These are phyloP conservation scores for Sebastolobus alascanus DNA, from an alignment of 2,797 vertebrate species.

Conservation along the genomic window DNA sequence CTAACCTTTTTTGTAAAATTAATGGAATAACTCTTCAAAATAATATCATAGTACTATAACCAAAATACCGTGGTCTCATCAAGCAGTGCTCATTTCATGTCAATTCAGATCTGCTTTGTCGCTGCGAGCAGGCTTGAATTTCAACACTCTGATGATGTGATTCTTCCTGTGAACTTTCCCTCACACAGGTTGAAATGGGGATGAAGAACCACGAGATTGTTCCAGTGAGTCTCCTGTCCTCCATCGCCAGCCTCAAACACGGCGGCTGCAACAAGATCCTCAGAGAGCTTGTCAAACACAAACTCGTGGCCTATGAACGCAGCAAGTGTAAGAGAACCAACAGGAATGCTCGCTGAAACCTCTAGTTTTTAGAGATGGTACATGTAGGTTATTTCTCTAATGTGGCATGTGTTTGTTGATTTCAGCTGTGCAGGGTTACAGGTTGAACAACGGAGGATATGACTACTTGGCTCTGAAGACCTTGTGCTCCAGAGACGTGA, in stretches of 20 bases:
- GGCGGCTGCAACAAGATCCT: conserved; percentile 97
- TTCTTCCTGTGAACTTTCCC: neutral
- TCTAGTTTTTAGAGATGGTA: neutral
- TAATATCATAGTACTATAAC: neutral
- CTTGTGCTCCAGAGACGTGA: conserved; percentile 90
- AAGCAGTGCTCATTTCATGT: neutral
- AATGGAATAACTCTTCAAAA: neutral
- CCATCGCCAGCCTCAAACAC: conserved; percentile 95
- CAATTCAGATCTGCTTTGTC: neutral
- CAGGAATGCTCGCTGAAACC: neutral
- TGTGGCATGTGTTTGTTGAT: conserved; percentile 10
- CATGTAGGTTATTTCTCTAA: conserved; percentile 1
- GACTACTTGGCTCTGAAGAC: conserved; percentile 97
- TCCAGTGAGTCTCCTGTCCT: conserved; percentile 92
- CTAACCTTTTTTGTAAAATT: neutral
- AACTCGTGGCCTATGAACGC: conserved; percentile 91
- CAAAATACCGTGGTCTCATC: neutral
- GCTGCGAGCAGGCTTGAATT: neutral
- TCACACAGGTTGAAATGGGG: conserved; percentile 96
- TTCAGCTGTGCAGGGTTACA: conserved; percentile 95
- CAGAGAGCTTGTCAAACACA: conserved; percentile 95
- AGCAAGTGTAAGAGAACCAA: conserved; percentile 89
- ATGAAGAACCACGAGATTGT: conserved; percentile 99
- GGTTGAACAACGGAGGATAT: conserved; percentile 94
- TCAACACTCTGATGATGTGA: neutral